phyloP scores from a whole-genome alignment of 2,888 invertebrate species.

The Athalia cordata region DNA sequence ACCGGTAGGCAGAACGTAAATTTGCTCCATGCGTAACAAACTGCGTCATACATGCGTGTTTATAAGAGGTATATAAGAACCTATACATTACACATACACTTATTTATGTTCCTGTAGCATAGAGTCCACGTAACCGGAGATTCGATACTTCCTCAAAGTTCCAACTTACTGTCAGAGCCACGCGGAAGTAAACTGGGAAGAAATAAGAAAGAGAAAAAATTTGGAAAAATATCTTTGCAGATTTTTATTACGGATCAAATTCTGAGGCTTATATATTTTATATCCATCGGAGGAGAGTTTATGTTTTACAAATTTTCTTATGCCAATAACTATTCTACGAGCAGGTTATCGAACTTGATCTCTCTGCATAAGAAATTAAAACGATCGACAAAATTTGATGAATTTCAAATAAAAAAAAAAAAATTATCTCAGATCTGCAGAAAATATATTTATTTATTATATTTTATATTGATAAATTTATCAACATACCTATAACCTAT shows the following conservation, averaged over 20 bases:
- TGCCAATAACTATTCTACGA: neutral
- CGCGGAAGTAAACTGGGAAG: conserved; percentile 30
- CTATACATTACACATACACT: too few relatives aligned
- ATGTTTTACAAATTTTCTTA: neutral
- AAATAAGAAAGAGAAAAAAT: conserved; percentile 1
- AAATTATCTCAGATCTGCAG: too few relatives aligned
- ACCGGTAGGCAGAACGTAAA: neutral
- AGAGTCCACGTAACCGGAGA: conserved; percentile 29
- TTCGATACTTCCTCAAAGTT: conserved; percentile 28
- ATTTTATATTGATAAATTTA: too few relatives aligned
- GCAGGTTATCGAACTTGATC: too few relatives aligned
- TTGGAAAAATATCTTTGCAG: conserved; percentile 5
- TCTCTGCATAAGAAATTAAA: too few relatives aligned
- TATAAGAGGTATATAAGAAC: too few relatives aligned
- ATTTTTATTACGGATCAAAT: conserved; percentile 1
- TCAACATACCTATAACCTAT: too few relatives aligned
- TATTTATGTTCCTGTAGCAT: too few relatives aligned
- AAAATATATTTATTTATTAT: too few relatives aligned
- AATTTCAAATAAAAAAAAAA: too few relatives aligned
- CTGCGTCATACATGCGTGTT: conserved; percentile 24
- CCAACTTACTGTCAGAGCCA: conserved; percentile 17
- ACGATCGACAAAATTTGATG: too few relatives aligned
- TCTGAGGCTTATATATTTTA: neutral
- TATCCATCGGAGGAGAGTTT: neutral
- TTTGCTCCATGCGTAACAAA: conserved; percentile 34